Evolutionary conservation across 2,888 invertebrate species (phyloP), one percentile per base, ranked within the genome.

Genomic region (Eudasyphora cyanicolor): DNA sequence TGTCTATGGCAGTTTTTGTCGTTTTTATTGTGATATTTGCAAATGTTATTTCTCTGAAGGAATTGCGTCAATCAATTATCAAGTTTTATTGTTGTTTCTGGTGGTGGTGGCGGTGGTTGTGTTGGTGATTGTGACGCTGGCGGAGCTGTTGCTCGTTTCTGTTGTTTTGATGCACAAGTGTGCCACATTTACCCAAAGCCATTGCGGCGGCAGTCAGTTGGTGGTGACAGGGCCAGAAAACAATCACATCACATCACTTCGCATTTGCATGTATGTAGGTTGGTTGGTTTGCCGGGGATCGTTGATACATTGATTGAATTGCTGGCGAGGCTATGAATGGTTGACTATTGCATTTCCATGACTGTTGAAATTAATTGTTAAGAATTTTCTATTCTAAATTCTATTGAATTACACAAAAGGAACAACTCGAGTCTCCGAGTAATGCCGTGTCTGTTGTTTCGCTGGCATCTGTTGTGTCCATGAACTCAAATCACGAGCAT

Each of bases 41-140:
- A 84, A 79, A 69, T 79, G 38, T 67, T 42, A 12, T 42, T 67
- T 67, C 67, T 24, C 24, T 67, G 57, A 71, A 71, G 32, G 35
- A 84, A 84, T 84, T 84, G 81, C 84, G 78, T 81, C 81, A 84
- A 84, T 78, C 84, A 84, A 84, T 84, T 84, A 84, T 75, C 83
- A 69, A 80, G 77, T 81, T 74, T 62, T 32, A 17, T 35, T 64
- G 14, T n/a, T 32, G 64, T 19, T 21, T 35, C 10, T 19, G 19
- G 49, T 49, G 4, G 49, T 49, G 57, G 1, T 54, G 24, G 54
- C 8, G 54, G 54, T 5, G 24, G 24, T 19, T 21, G 19, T 54
- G 54, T 21, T 54, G 54, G 5, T 19, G 17, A 38, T 54, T 54
- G 8, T 38, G 6, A n/a, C 10, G 38, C 38, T 38, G 6, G 5